Base-by-base conservation (phyloP, 2,113 vertebrate genomes). In the Gallinago undulata region DNA sequence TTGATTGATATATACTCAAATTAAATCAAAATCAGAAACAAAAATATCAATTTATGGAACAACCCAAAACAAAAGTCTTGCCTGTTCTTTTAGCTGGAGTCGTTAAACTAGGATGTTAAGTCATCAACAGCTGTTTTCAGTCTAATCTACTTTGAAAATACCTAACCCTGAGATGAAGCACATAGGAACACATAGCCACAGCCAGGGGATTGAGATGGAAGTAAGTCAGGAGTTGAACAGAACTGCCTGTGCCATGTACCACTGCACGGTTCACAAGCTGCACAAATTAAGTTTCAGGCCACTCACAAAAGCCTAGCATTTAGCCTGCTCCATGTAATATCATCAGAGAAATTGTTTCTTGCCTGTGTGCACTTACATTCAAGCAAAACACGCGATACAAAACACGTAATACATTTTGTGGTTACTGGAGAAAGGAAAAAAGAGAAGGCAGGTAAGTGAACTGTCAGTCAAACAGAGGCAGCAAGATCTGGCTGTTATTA, bases 281-380 rank as follows among this genome's bases (percentile, higher is more conserved):
- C 76, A 86, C 88, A 96, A 93, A 95, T 96, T 91, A 93, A 76
- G 53, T 90, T 97, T 93, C 83, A 89, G 86, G 51, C 66, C 53
- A n/a, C 53, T 89, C 70, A 93, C 53, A 79, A 81, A 94, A 76
- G 50, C 74, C 76, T 73, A 28, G 8, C 69, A 74, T 95, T 96
- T 95, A 92, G 57, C 45, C 76, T 64, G 59, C 22, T 37, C 60
- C 3, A 2, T 90, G 88, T 84, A 95, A 79, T 87, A 79, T 79
- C 57, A 95, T 89, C 88, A 89, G 76, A 87, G 62, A 96, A 96
- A 93, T 92, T 94, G 87, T 95, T 94, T 90, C 84, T 76, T 94
- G 83, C 79, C 73, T 88, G 37, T 79, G 83, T 92, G 69, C 21
- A 6, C 64, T 89, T 92, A 93, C 43, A 68, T 11, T 87, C 45